Base-by-base conservation (phyloP, 2,113 vertebrate genomes). In the Xenopus borealis region DNA sequence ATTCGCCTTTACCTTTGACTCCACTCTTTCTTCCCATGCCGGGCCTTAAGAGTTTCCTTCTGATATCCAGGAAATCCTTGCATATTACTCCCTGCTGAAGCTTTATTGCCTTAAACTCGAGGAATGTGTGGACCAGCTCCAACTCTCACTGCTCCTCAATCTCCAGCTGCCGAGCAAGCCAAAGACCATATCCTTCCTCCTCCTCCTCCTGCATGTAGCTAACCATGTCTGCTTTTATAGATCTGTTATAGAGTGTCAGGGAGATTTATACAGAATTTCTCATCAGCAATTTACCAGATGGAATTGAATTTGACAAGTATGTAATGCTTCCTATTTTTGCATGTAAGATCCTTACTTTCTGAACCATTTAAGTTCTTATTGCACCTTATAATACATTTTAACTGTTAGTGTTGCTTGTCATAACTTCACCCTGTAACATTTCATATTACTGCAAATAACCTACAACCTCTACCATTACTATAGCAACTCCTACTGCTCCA, bases 1-100 rank as follows among this genome's bases (percentile, higher is more conserved):
- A 9, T 12, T 50, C 8, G 1, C 47, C 47, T 10, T 50, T 16
- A 16, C 14, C 47, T n/a, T n/a, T n/a, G n/a, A n/a, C n/a, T n/a
- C n/a, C n/a, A n/a, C n/a, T n/a, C n/a, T n/a, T n/a, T n/a, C n/a
- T n/a, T n/a, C n/a, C n/a, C n/a, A n/a, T n/a, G 33, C 8, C 33
- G 33, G 5, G 2, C 58, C 44, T 62, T 46, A 52, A 62, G 65
- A n/a, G 16, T 68, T 75, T 67, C 27, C 57, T 75, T 52, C 66
- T 75, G 66, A 75, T 75, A 69, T 75, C 72, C 72, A 75, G 72
- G 72, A 75, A 75, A 75, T 75, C 72, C 66, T 75, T 69, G 53
- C 57, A 75, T 55, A 75, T 75, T 75, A 75, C 65, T 75, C 66
- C 72, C 65, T 62, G 72, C 44, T 27, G 57, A 69, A 75, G 66